Conservation (phyloP, 2,113 vertebrate species). For the Brevimyrus niger region DNA sequence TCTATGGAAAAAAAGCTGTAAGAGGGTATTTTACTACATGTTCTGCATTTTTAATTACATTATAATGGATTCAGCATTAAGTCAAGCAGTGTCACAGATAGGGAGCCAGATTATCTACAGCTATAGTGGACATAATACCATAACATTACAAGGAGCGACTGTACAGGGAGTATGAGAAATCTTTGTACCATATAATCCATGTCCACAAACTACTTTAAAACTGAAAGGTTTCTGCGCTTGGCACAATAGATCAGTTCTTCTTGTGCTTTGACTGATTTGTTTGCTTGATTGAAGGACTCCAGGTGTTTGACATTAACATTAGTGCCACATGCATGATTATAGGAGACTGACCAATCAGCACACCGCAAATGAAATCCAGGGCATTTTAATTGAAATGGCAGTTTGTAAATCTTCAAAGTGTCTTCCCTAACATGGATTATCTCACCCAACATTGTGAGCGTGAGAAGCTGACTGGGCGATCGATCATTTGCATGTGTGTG, state of each 20-base stretch:
- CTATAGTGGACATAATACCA: too few species aligned
- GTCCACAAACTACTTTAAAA: background rate
- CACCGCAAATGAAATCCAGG: background rate
- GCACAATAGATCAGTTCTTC: background rate
- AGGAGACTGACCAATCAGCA: background rate
- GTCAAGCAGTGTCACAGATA: too few species aligned
- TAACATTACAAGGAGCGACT: too few species aligned
- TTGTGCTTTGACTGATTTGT: background rate
- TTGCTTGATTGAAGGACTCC: background rate
- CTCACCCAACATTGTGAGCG: background rate
- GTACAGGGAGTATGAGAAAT: too few species aligned
- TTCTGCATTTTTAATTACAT: too few species aligned
- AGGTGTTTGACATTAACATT: background rate
- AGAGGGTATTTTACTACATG: too few species aligned
- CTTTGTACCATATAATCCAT: background rate
- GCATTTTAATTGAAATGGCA: background rate
- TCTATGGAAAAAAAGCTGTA: too few species aligned
- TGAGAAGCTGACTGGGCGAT: background rate
- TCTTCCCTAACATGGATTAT: background rate
- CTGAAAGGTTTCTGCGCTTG: background rate
- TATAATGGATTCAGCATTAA: too few species aligned
- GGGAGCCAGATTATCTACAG: too few species aligned
- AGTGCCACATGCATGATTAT: background rate
- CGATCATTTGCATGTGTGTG: conserved; percentile 3
- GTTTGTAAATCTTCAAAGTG: background rate